Evolutionary conservation across 2,113 vertebrate genomes (phyloP).

Genomic region (Peromyscus maniculatus): DNA sequence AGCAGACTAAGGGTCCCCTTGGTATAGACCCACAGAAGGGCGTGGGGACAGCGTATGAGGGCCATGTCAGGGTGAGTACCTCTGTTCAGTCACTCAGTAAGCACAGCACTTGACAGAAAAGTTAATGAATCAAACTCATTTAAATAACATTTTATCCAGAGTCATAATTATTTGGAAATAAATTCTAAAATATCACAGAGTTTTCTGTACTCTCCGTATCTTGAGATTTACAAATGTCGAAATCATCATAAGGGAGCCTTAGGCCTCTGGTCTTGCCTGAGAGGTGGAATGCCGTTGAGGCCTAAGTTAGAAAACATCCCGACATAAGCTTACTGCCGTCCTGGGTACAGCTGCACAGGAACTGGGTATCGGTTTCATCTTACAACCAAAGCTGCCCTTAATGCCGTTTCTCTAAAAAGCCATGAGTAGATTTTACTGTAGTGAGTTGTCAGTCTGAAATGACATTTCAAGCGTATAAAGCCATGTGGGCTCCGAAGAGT

Average conservation of each 20-base stretch:
- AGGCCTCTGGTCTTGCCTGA: neutral
- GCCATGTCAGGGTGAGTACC: conserved; percentile 94
- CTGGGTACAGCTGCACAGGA: neutral
- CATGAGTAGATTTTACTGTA: neutral
- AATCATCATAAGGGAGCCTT: neutral
- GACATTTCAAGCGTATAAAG: neutral
- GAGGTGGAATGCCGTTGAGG: neutral
- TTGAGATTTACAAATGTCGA: neutral
- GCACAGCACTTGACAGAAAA: neutral
- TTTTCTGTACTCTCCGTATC: neutral
- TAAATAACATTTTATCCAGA: conserved; percentile 30
- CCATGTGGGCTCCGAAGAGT: neutral
- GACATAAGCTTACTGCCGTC: neutral
- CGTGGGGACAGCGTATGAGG: conserved; percentile 97
- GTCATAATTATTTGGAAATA: conserved; percentile 53
- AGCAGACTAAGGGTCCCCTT: conserved; percentile 97
- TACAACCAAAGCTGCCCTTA: neutral
- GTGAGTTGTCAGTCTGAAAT: conserved; percentile 48
- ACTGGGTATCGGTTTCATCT: neutral
- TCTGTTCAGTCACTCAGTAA: neutral
- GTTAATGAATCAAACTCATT: conserved; percentile 9
- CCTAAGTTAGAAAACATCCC: neutral
- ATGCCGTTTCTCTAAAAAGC: conserved; percentile 13
- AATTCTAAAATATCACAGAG: conserved; percentile 22
- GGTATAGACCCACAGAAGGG: conserved; percentile 98